A percentile compares a stretch with the other conserved stretches of the same genome.
phyloP scores from a whole-genome alignment of 2,888 invertebrate species.

The Agrochola macilenta region DNA sequence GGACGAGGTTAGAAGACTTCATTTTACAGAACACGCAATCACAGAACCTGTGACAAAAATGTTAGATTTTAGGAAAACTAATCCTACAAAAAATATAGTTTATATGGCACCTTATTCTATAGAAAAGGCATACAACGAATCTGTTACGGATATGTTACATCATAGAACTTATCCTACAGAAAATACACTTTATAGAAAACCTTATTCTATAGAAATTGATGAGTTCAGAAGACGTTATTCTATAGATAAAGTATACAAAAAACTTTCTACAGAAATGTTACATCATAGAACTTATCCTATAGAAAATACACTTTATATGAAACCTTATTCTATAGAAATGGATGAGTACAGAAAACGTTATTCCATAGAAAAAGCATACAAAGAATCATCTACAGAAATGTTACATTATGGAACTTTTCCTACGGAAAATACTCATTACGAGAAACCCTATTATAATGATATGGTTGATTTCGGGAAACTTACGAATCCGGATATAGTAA shows the following conservation, averaged over 20 bases:
- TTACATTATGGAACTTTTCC: background rate
- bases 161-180: background rate
- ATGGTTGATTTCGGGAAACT: background rate
- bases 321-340: constrained; percentile 11
- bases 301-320: background rate
- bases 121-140: background rate
- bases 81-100: background rate
- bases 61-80: background rate
- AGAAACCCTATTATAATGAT: background rate
- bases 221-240: too few relatives aligned
- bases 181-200: background rate
- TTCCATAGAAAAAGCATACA: background rate
- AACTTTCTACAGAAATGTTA: background rate
- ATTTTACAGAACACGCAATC: background rate
- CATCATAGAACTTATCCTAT: background rate
- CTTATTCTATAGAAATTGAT: background rate
- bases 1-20: constrained; percentile 4
- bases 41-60: background rate
- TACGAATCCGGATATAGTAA: background rate
- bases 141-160: background rate
- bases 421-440: background rate
- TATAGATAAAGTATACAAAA: too few relatives aligned
- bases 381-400: background rate
- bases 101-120: background rate
- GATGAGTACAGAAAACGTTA: constrained; percentile 4